Evolutionary conservation across 1,140 invertebrate species (phyloP), one percentile per base, ranked within the genome.

Genomic region (Hyles vespertilio): DNA sequence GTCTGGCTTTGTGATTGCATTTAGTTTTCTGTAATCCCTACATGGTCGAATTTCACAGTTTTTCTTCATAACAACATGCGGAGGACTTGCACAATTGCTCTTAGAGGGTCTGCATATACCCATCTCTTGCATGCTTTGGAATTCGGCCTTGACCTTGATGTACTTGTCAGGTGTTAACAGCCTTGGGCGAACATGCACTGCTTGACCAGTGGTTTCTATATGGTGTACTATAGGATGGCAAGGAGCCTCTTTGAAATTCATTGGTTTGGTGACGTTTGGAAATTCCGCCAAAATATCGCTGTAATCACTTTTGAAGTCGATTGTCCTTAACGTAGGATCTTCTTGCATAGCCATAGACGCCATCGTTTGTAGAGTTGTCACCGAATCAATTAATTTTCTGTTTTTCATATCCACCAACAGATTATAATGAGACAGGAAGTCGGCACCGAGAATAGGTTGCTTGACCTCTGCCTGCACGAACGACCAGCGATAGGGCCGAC

Each of bases 381-480:
- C 32, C 4, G 6, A 5, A 22, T 51, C 49, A 7, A 51, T 12
- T 4, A 51, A 4, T 4, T 32, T 51, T 3, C 12, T 3, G 10
- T 51, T 33, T 5, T 10, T 3, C 9, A 47, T 5, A 9, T 47
- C 49, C 3, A 51, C 12, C 49, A 33, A n/a, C 3, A 51, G 3
- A 7, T 51, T 51, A 32, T 51, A 10, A 51, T 44, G 43, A 1
- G 36, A 3, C 12, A 54, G 32, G 12, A 54, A 54, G 45, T 54
- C 52, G 3, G 52, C 52, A 5, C 52, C 52, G 10, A 54, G 3
- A 9, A 54, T 54, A 34, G 40, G 52, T 7, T 44, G 52, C 22
- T 54, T 54, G 9, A 54, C 40, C 12, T 83, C 73, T 3, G 81
- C 81, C 0, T 88, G 56, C 3, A 84, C 54, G 46, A 88, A 89